Evolutionary conservation across 2,797 vertebrate genomes (phyloP).

Genomic region (Siniperca undulata): DNA sequence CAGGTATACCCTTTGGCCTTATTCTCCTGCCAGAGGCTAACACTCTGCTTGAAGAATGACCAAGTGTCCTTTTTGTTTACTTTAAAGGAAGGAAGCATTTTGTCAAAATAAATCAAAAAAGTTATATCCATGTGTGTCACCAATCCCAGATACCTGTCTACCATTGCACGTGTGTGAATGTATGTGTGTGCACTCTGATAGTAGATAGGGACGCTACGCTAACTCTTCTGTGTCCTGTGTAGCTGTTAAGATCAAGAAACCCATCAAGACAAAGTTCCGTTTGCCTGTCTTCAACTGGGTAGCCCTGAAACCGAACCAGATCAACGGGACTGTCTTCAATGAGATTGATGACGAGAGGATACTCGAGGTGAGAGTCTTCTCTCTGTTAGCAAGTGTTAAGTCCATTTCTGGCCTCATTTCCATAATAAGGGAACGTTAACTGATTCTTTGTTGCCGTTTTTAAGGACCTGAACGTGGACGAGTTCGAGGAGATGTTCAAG

Average conservation of each 20-base stretch:
- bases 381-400: neutral
- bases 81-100: neutral
- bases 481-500: slow-evolving; percentile 98
- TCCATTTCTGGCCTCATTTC: neutral
- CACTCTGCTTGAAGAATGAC: slow-evolving; percentile 2
- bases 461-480: slow-evolving; percentile 96
- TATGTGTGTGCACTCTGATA: neutral
- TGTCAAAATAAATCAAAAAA: neutral
- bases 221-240: slow-evolving; percentile 53
- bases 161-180: slow-evolving; percentile 47
- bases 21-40: slow-evolving; percentile 11
- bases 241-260: slow-evolving; percentile 99
- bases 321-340: slow-evolving; percentile 97
- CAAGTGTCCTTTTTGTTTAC: neutral
- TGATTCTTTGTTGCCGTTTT: neutral
- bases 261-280: slow-evolving; percentile 98
- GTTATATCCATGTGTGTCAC: slow-evolving; percentile 36
- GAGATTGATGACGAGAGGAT: slow-evolving; percentile 97
- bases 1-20: slow-evolving; percentile 8
- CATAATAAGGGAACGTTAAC: neutral
- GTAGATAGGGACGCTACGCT: slow-evolving; percentile 1
- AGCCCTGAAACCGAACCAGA: slow-evolving; percentile 97
- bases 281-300: slow-evolving; percentile 99
- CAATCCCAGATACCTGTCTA: slow-evolving; percentile 27
- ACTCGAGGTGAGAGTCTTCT: slow-evolving; percentile 88